Evolutionary conservation across 1,140 invertebrate species (phyloP).

Genomic region (Pachyrhynchus sulphureomaculatus): DNA sequence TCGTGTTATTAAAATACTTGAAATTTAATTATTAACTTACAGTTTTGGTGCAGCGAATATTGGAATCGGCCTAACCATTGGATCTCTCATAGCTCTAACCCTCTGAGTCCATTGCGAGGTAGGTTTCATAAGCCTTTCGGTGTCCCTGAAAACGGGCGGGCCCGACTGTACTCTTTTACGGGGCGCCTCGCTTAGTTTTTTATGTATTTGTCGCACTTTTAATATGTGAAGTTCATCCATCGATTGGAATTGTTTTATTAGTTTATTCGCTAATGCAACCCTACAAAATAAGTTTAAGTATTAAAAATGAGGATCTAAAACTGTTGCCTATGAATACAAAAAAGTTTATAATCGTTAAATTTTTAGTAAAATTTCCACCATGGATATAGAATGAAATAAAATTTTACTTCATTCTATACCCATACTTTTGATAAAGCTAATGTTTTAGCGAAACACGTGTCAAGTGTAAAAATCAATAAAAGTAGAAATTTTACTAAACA

Average conservation of each 20-base stretch:
- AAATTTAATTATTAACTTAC: conserved; percentile 33
- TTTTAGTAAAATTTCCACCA: too few species aligned
- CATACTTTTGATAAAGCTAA: too few species aligned
- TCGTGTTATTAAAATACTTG: too few species aligned
- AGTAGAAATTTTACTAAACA: too few species aligned
- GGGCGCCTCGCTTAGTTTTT: conserved; percentile 14
- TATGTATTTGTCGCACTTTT: conserved; percentile 33
- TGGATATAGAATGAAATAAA: too few species aligned
- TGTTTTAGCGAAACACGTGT: too few species aligned
- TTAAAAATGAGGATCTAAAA: background rate
- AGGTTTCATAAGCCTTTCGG: conserved; percentile 41
- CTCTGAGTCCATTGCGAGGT: conserved; percentile 45
- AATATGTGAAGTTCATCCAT: conserved; percentile 42
- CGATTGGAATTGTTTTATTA: conserved; percentile 44
- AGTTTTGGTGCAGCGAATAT: conserved; percentile 37
- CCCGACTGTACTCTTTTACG: conserved; percentile 30
- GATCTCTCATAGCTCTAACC: conserved; percentile 23
- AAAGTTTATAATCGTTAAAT: too few species aligned
- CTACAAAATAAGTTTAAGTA: conserved; percentile 28
- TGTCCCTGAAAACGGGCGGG: conserved; percentile 36
- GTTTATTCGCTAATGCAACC: conserved; percentile 40
- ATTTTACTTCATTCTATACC: too few species aligned
- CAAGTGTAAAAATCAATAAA: too few species aligned
- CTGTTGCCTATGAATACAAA: background rate
- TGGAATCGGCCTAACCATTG: background rate